These are phyloP conservation scores for Cephonodes hylas DNA, from an alignment of 2,888 invertebrate species.

Conservation along the genomic window DNA sequence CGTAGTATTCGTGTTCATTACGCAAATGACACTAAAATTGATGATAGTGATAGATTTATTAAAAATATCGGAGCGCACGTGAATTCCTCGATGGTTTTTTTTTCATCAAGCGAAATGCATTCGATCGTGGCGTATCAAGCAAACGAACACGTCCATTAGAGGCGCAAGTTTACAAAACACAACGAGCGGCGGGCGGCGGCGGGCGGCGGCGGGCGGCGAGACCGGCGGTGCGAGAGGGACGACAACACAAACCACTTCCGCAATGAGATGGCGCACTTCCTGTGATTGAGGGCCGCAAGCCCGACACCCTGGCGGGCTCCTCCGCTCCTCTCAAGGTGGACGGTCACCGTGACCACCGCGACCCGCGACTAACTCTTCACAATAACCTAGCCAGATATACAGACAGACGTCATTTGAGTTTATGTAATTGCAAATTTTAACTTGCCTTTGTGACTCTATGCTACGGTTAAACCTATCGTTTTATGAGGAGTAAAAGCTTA, in stretches of 20 bases:
- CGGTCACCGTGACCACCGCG: constrained; percentile 24
- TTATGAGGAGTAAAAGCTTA: neutral
- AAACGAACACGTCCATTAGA: constrained; percentile 58
- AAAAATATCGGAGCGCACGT: constrained; percentile 1
- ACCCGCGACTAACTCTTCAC: constrained; percentile 20
- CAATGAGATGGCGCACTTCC: constrained; percentile 82
- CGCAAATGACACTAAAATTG: constrained; percentile 11
- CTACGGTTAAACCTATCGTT: neutral
- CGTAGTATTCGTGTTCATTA: constrained; percentile 4
- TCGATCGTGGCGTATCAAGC: constrained; percentile 61
- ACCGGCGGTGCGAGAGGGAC: constrained; percentile 57
- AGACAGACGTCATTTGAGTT: constrained; percentile 33
- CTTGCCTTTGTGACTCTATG: constrained; percentile 2
- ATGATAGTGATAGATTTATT: constrained; percentile 11
- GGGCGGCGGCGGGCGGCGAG: constrained; percentile 37
- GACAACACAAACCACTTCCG: constrained; percentile 79
- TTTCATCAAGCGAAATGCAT: constrained; percentile 62
- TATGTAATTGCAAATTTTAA: constrained; percentile 18
- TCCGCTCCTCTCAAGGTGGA: constrained; percentile 20
- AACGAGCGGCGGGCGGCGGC: constrained; percentile 36
- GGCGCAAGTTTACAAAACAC: constrained; percentile 64
- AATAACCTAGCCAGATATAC: constrained; percentile 35
- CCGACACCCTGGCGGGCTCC: constrained; percentile 34
- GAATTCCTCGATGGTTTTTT: constrained; percentile 24
- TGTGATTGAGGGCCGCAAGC: constrained; percentile 72